phyloP scores from a whole-genome alignment of 2,113 vertebrate species.

The Cyprinodon brontotheroides region DNA sequence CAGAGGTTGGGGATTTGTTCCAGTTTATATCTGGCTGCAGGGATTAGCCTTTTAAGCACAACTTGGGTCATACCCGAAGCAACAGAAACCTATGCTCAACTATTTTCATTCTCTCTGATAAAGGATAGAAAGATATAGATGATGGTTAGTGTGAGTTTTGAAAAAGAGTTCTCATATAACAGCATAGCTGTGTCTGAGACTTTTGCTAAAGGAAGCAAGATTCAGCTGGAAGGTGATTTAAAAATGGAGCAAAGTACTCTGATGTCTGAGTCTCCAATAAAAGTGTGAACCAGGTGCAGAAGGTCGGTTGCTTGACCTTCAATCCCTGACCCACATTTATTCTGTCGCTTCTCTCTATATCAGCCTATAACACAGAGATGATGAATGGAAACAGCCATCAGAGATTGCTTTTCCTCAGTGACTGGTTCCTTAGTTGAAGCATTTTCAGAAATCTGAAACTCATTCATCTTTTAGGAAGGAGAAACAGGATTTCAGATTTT shows the following conservation, averaged over 20 bases:
- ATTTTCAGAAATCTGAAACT: background rate
- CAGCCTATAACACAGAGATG: conserved; percentile 39
- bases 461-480: background rate
- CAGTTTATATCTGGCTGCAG: conserved; percentile 5
- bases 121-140: background rate
- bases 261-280: background rate
- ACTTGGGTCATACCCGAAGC: background rate
- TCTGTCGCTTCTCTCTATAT: conserved; percentile 18
- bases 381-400: conserved; percentile 16
- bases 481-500: background rate
- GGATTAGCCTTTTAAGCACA: conserved; percentile 18
- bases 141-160: background rate
- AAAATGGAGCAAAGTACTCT: background rate
- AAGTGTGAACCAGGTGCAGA: conserved; percentile 27
- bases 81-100: background rate
- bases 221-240: conserved; percentile 5
- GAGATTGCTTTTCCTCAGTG: conserved; percentile 32
- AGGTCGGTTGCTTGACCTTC: conserved; percentile 31
- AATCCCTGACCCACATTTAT: conserved; percentile 38
- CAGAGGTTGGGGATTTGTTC: conserved; percentile 15
- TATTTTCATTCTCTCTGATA: background rate
- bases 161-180: background rate
- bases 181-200: background rate
- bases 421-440: conserved; percentile 12
- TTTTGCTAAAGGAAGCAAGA: background rate